Evolutionary conservation across 1,140 invertebrate genomes (phyloP).

Genomic region (Papilio dardanus): DNA sequence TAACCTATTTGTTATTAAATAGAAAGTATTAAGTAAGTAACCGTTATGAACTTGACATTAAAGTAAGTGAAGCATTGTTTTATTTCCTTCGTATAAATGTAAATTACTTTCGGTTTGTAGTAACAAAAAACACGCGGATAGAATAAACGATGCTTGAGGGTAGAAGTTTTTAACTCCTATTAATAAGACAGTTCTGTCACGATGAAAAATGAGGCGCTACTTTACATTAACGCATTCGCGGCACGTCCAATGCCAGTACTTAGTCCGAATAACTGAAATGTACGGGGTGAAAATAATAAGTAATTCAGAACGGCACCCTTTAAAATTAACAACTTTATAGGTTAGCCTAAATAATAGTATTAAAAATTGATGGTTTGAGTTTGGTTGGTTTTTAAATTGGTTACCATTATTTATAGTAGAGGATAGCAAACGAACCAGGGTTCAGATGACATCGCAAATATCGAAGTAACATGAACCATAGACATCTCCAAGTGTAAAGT

Average conservation of each 20-base stretch:
- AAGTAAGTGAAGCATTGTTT: neutral
- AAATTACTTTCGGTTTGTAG: constrained; percentile 15
- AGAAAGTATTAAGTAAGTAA: too few species aligned
- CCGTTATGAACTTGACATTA: neutral
- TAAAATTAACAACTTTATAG: constrained; percentile 4
- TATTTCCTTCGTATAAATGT: neutral
- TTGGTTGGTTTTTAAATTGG: too few species aligned
- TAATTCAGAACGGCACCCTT: neutral
- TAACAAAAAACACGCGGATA: constrained; percentile 24
- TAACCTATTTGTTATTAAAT: too few species aligned
- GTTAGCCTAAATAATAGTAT: neutral
- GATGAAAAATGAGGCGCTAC: constrained; percentile 33
- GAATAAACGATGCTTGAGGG: constrained; percentile 24
- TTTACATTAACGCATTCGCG: constrained; percentile 6
- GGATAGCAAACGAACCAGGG: too few species aligned
- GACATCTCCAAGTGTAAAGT: too few species aligned
- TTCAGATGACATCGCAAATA: too few species aligned
- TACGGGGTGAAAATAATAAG: constrained; percentile 32
- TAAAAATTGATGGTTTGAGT: neutral
- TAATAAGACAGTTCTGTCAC: constrained; percentile 36
- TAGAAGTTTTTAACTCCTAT: constrained; percentile 34
- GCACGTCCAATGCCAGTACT: constrained; percentile 26
- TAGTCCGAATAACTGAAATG: constrained; percentile 31
- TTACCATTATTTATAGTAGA: neutral
- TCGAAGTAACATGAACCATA: too few species aligned